Percentiles rank a stretch among this genome's conserved stretches.
Conservation (phyloP, 2,797 vertebrate species). For the Gallinago nigripennis region DNA sequence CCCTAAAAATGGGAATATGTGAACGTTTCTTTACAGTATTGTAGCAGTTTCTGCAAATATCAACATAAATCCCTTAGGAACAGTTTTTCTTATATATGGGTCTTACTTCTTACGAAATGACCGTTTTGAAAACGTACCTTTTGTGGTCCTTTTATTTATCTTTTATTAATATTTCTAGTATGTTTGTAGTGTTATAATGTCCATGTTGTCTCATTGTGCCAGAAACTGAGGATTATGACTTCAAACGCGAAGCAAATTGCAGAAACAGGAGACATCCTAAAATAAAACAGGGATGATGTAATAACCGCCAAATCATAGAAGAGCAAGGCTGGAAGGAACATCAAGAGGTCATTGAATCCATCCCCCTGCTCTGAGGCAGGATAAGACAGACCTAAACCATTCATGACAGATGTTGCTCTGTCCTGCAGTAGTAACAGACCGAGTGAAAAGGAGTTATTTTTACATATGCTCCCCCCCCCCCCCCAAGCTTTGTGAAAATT, state of each 20-base stretch:
- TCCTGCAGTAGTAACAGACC: neutral
- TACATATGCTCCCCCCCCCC: neutral
- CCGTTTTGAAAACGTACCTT: neutral
- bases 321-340: neutral
- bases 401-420: neutral
- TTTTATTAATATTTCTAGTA: neutral
- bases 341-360: constrained; percentile 14
- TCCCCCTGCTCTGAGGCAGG: neutral
- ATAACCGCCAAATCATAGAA: neutral
- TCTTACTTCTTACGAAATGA: neutral
- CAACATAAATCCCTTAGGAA: neutral
- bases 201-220: neutral
- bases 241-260: neutral
- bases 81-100: accelerated
- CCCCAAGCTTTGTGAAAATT: neutral
- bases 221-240: neutral
- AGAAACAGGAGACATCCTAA: neutral
- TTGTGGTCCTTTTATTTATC: neutral
- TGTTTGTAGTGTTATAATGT: neutral
- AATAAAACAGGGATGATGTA: constrained; percentile 18
- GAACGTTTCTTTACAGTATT: neutral
- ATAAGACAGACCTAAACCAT: neutral
- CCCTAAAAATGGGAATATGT: neutral
- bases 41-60: neutral
- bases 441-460: constrained; percentile 1